Percentiles rank a stretch among this genome's conserved stretches.
phyloP scores from a whole-genome alignment of 2,797 vertebrate genomes.

The Loris lydekkerianus region DNA sequence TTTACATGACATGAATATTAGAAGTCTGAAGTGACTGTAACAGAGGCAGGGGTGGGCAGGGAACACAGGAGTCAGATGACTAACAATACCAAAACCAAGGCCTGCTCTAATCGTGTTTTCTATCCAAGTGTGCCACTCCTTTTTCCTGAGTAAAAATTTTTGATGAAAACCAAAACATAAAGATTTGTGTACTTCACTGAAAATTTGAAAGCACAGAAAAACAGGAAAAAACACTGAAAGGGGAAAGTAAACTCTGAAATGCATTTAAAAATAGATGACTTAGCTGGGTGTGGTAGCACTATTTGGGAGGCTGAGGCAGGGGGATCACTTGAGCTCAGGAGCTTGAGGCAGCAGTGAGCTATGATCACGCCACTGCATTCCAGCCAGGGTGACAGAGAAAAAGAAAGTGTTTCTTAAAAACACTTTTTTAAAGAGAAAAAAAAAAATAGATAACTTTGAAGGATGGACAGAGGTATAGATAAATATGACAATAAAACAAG shows the following conservation, averaged over 20 bases:
- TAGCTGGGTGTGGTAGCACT: neutral
- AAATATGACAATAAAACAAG: neutral
- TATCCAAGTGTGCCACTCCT: slow-evolving; percentile 1
- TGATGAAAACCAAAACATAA: slow-evolving; percentile 58
- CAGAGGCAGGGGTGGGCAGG: neutral
- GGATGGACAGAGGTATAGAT: neutral
- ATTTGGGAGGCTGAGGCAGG: neutral
- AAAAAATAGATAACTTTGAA: neutral
- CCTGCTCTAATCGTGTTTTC: neutral
- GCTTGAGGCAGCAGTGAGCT: neutral
- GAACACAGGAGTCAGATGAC: neutral
- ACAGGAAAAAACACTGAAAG: neutral
- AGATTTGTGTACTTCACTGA: slow-evolving; percentile 26
- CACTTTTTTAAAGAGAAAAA: neutral
- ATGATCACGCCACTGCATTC: neutral
- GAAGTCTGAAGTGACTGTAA: slow-evolving; percentile 9
- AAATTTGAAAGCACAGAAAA: slow-evolving; percentile 44
- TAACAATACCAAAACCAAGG: slow-evolving; percentile 21
- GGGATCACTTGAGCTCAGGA: neutral
- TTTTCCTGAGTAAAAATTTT: slow-evolving; percentile 39
- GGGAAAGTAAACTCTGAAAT: slow-evolving; percentile 58
- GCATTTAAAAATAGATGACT: slow-evolving; percentile 50
- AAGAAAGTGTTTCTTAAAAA: neutral
- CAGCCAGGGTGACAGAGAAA: neutral
- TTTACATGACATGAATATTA: neutral